Percentiles rank a stretch among this genome's conserved stretches.
These are phyloP conservation scores for Daktulosphaira vitifoliae DNA, from an alignment of 1,140 invertebrate species.

Conservation along the genomic window DNA sequence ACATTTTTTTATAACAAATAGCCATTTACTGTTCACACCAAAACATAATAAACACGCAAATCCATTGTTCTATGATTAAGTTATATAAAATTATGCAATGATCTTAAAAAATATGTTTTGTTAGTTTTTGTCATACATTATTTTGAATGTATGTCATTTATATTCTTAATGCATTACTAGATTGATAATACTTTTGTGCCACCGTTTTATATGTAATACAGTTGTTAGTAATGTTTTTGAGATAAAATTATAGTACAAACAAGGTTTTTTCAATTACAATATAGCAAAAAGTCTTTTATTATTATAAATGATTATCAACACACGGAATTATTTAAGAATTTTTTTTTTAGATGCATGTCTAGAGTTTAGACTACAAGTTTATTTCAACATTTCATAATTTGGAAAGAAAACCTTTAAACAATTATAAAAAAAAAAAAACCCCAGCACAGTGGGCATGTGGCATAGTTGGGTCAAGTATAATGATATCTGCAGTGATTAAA, in stretches of 20 bases:
- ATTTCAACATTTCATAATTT: too few relatives aligned
- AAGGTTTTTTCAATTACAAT: constrained; percentile 33
- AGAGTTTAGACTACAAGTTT: too few relatives aligned
- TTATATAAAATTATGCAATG: constrained; percentile 27
- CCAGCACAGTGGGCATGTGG: too few relatives aligned
- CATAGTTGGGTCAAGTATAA: too few relatives aligned
- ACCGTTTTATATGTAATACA: constrained; percentile 30
- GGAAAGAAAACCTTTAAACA: too few relatives aligned
- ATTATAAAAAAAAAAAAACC: too few relatives aligned
- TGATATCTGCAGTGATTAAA: too few relatives aligned
- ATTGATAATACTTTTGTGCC: constrained; percentile 29
- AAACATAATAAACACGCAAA: constrained; percentile 12
- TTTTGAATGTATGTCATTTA: constrained; percentile 28
- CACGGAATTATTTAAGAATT: too few relatives aligned
- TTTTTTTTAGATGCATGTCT: too few relatives aligned
- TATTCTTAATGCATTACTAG: constrained; percentile 33
- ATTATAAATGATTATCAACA: too few relatives aligned
- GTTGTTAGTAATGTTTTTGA: constrained; percentile 32
- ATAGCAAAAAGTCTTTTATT: constrained; percentile 31
- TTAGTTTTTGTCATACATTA: constrained; percentile 29
- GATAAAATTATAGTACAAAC: constrained; percentile 34
- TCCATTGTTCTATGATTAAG: constrained; percentile 10
- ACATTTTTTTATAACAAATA: constrained; percentile 13
- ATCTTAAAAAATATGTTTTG: constrained; percentile 28
- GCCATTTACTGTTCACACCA: constrained; percentile 9